Percentiles rank a stretch among this genome's conserved stretches.
These are phyloP conservation scores for Plebejus anna DNA, from an alignment of 2,888 invertebrate genomes.

Conservation along the genomic window DNA sequence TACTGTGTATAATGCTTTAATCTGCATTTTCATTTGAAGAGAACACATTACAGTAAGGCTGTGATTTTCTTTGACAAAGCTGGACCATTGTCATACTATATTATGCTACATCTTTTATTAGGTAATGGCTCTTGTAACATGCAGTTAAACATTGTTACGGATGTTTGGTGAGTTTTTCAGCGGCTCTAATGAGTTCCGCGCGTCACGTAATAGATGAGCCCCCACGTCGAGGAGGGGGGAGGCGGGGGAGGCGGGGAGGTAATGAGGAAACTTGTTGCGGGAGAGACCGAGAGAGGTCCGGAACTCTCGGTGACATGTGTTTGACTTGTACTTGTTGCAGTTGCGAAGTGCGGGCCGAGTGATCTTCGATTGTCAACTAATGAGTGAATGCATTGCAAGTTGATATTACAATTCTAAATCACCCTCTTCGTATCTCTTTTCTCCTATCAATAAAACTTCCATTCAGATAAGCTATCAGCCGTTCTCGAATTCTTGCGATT, in stretches of 20 bases:
- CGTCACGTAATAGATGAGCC: conserved; percentile 20
- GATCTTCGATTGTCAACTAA: background rate
- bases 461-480: no score
- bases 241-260: background rate
- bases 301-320: background rate
- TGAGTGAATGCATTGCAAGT: background rate
- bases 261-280: conserved; percentile 28
- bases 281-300: background rate
- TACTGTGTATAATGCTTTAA: no score
- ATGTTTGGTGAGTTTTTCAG: background rate
- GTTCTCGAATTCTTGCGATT: no score
- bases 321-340: conserved; percentile 6
- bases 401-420: background rate
- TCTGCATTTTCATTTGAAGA: no score
- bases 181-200: conserved; percentile 6
- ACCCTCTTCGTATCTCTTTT: no score
- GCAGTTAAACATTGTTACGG: background rate
- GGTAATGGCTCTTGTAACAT: background rate
- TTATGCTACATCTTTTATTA: background rate
- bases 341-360: background rate
- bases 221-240: background rate
- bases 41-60: no score
- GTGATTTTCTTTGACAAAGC: background rate
- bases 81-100: background rate
- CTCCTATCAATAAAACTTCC: no score